Conservation (phyloP, 1,140 invertebrate species). For the Caerostris extrusa region DNA sequence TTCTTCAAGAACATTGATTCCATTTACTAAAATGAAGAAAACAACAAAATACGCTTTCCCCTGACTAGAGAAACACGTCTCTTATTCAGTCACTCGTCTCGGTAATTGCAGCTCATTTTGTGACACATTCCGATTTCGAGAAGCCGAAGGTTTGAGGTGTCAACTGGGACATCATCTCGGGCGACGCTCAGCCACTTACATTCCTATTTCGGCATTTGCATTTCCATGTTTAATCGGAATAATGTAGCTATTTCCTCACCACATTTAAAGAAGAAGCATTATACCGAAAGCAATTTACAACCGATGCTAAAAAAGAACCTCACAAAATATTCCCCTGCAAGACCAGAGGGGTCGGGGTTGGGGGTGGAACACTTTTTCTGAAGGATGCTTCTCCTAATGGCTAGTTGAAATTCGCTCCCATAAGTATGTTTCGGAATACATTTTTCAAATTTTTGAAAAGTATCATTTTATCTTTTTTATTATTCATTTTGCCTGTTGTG, state of each 20-base stretch:
- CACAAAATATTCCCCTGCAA: neutral
- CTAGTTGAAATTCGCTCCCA: slow-evolving; percentile 41
- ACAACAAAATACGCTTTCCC: neutral
- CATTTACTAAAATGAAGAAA: neutral
- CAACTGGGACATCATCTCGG: neutral
- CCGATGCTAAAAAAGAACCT: neutral
- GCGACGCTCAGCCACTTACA: neutral
- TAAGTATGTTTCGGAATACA: neutral
- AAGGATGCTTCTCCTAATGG: neutral
- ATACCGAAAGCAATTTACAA: slow-evolving; percentile 18
- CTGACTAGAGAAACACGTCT: neutral
- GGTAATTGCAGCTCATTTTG: neutral
- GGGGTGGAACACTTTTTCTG: neutral
- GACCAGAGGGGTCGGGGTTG: neutral
- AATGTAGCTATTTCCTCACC: slow-evolving; percentile 4
- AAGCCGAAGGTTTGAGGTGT: neutral
- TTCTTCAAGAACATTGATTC: too few relatives aligned
- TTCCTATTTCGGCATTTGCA: slow-evolving; percentile 19
- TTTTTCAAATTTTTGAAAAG: neutral
- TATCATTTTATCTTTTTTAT: too few relatives aligned
- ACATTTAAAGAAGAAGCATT: neutral
- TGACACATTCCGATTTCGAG: neutral
- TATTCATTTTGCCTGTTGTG: too few relatives aligned
- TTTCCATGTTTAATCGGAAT: slow-evolving; percentile 30
- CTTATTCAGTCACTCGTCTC: neutral